Conservation (phyloP, 2,113 vertebrate species). For the Mesocricetus auratus region DNA sequence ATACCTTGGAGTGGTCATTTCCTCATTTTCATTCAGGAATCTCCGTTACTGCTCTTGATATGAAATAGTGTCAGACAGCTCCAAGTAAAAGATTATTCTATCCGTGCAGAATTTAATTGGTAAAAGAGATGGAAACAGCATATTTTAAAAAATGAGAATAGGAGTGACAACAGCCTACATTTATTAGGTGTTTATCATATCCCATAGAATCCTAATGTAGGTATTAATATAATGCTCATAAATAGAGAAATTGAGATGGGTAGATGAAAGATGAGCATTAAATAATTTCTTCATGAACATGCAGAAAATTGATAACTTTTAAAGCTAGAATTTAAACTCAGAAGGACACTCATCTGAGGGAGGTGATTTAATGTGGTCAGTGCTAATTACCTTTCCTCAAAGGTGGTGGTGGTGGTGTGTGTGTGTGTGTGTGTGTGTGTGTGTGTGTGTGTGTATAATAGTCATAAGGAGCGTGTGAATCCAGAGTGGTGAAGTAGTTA, state of each 20-base stretch:
- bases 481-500: not conserved
- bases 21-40: not conserved
- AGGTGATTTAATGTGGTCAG: not conserved
- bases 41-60: not conserved
- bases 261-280: not conserved
- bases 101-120: not conserved
- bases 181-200: not conserved
- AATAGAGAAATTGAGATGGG: constrained; percentile 10
- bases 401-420: not conserved
- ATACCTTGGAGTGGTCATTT: not conserved
- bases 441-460: not conserved
- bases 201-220: not conserved
- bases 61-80: not conserved
- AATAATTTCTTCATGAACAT: constrained; percentile 1
- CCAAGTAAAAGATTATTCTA: not conserved
- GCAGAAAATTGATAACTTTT: not conserved
- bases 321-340: constrained; percentile 27
- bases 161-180: not conserved
- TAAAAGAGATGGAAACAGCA: not conserved
- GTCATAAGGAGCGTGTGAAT: not conserved
- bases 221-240: constrained; percentile 13
- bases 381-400: not conserved
- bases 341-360: not conserved
- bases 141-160: not conserved
- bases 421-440: not conserved